Evolutionary conservation across 2,888 invertebrate species (phyloP).

Genomic region (Steinernema carpocapsae): DNA sequence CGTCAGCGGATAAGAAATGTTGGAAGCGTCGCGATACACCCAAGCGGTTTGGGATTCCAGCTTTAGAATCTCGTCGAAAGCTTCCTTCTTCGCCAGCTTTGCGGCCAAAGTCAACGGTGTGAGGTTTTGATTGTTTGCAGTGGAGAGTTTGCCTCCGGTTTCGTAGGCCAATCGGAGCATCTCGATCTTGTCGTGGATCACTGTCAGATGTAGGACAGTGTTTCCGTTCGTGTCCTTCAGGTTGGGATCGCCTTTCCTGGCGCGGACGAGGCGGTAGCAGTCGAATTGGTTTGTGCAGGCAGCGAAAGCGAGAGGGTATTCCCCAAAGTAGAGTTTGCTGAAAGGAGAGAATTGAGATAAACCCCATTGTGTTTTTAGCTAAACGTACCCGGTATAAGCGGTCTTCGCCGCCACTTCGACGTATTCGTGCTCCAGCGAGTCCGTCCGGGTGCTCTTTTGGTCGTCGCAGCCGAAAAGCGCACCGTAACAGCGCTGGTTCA

Average conservation of each 20-base stretch:
- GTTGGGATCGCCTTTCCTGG: conserved; percentile 91
- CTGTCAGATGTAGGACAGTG: conserved; percentile 91
- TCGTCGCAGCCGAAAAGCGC: conserved; percentile 97
- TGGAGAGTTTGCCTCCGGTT: conserved; percentile 85
- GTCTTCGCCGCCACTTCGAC: conserved; percentile 50
- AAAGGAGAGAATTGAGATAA: conserved; percentile 75
- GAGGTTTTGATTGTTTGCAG: conserved; percentile 83
- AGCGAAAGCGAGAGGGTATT: conserved; percentile 93
- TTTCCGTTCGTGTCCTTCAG: conserved; percentile 96
- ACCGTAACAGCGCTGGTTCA: conserved; percentile 76
- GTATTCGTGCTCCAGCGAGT: conserved; percentile 83
- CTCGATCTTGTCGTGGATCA: conserved; percentile 87
- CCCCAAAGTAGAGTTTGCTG: conserved; percentile 97
- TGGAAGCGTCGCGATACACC: conserved; percentile 83
- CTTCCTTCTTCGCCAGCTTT: conserved; percentile 85
- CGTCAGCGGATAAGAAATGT: conserved; percentile 84
- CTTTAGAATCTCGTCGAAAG: conserved; percentile 96
- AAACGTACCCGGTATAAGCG: conserved; percentile 52
- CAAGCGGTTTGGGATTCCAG: conserved; percentile 95
- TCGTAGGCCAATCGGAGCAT: conserved; percentile 94
- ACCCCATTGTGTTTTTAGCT: conserved; percentile 66
- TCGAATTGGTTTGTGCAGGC: conserved; percentile 96
- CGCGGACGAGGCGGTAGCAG: conserved; percentile 89
- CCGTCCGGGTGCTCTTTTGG: conserved; percentile 79
- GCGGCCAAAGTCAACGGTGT: conserved; percentile 92